Evolutionary conservation across 2,797 vertebrate genomes (phyloP), one percentile per base, ranked within the genome.

Genomic region (Cirrhinus mrigala): DNA sequence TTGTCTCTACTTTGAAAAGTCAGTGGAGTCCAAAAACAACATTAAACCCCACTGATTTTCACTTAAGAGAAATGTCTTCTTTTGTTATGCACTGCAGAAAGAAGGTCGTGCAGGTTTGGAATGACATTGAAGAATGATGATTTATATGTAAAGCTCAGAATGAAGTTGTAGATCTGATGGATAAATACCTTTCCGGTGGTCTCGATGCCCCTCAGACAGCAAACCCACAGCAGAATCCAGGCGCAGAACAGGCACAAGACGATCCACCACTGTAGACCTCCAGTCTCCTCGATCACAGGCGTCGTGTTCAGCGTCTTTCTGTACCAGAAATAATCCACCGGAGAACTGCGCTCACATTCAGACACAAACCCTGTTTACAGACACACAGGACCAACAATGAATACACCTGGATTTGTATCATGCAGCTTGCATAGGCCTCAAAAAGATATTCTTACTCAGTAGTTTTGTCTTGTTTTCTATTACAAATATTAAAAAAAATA

Each of bases 311-410:
- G 90, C 0, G 97, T 97, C 92, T 97, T 92, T 74, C 97, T 92
- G 93, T 97, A 98, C 96, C 96, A 98, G 93, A 94, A 97, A 88
- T 97, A 97, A 91, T 97, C 97, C 75, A 96, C 96, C 0, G 97
- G 78, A 79, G 96, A 95, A 89, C 97, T 98, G 90, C 86, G 92
- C 79, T 90, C 87, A 62, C 97, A 97, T 86, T 97, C 97, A 0
- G 95, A 92, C 85, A 94, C 20, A 0, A 91, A 90, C 76, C 24
- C 97, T 97, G 91, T 18, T 82, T 62, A 44, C 24, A 37, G 56
- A 18, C 71, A 69, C 54, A 71, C 24, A 46, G 18, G 0, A 1
- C 9, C 8, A 60, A 24, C 9, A 2, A 12, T 71, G 9, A n/a
- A 79, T 29, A 70, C 58, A 46, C 2, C 22, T 81, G 18, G 10